Percentiles rank a stretch among this genome's conserved stretches.
These are phyloP conservation scores for Cacatua alba DNA, from an alignment of 2,113 vertebrate species.

Conservation along the genomic window DNA sequence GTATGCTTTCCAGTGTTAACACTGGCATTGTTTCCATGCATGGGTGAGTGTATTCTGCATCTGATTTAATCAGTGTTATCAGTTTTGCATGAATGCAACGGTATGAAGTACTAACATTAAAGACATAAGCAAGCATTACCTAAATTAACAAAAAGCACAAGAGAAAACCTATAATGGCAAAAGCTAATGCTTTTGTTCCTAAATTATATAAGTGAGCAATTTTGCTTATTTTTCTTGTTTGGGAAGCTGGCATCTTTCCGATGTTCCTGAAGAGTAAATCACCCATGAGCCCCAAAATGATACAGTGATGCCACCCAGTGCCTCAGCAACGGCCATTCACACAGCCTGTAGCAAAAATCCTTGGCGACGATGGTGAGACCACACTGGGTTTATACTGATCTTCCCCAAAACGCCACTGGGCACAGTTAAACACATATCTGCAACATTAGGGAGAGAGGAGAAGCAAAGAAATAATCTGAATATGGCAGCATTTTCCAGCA, in stretches of 20 bases:
- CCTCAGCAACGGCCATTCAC: neutral
- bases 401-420: neutral
- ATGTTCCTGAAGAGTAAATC: neutral
- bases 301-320: constrained; percentile 41
- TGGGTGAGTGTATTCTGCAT: neutral
- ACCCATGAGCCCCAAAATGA: neutral
- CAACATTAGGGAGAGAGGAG: neutral
- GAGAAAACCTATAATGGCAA: neutral
- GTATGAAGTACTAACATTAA: neutral
- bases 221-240: neutral
- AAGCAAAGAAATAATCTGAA: neutral
- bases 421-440: neutral
- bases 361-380: fast-evolving
- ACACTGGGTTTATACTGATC: fast-evolving
- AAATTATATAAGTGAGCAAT: neutral
- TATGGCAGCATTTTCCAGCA: neutral
- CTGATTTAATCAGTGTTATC: neutral
- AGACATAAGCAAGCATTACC: neutral
- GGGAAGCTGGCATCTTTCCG: neutral
- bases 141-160: neutral
- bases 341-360: fast-evolving
- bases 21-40: neutral
- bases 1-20: neutral
- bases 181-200: neutral
- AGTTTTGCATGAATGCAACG: neutral